A percentile compares a stretch with the other conserved stretches of the same genome.
Evolutionary conservation across 2,797 vertebrate genomes (phyloP).

Genomic region (Myripristis jacobus): DNA sequence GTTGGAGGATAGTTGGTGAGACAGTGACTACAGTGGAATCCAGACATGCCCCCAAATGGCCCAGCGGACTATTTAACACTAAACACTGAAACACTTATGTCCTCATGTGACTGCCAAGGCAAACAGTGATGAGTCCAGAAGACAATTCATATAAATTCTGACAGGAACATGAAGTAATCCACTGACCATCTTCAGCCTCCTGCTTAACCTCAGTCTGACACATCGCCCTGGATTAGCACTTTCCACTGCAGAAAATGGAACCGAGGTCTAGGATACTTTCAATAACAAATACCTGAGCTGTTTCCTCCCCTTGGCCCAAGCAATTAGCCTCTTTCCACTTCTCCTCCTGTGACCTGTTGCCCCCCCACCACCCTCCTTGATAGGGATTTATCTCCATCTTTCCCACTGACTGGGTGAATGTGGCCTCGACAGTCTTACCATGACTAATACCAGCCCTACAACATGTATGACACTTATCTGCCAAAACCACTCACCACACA

Average conservation of each 20-base stretch:
- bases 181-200: slow-evolving; percentile 53
- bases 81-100: slow-evolving; percentile 58
- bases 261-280: not conserved
- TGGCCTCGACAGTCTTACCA: slow-evolving; percentile 15
- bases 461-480: slow-evolving; percentile 13
- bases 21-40: not conserved
- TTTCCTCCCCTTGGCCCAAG: not conserved
- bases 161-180: slow-evolving; percentile 58
- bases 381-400: not conserved
- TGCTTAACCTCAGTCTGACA: slow-evolving; percentile 45
- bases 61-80: slow-evolving; percentile 53
- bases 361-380: not conserved
- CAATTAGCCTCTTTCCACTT: not conserved
- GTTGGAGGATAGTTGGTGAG: not conserved
- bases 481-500: slow-evolving; percentile 6
- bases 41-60: slow-evolving; percentile 68
- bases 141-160: slow-evolving; percentile 54
- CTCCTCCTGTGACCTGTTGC: not conserved
- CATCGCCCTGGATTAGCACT: slow-evolving; percentile 34
- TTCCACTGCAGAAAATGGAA: slow-evolving; percentile 21
- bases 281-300: not conserved
- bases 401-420: not conserved
- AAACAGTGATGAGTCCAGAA: slow-evolving; percentile 61
- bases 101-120: slow-evolving; percentile 55
- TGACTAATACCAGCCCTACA: not conserved